Percentiles rank a stretch among this genome's conserved stretches.
Evolutionary conservation across 2,113 vertebrate genomes (phyloP).

Genomic region (Leptosomus discolor): DNA sequence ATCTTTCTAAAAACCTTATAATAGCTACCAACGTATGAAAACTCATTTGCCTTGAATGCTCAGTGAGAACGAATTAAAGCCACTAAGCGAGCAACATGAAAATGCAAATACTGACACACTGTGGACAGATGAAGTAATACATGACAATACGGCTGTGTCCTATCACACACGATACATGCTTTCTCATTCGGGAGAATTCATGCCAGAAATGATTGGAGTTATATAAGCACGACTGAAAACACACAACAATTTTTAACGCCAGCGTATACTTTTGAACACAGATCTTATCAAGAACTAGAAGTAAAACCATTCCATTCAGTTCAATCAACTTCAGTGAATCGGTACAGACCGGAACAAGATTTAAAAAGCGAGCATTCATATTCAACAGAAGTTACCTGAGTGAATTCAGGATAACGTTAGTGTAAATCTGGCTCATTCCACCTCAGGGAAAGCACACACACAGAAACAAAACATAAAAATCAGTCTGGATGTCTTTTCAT

Average conservation of each 20-base stretch:
- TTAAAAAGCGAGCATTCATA: not conserved
- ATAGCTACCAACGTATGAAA: not conserved
- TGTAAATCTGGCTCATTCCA: not conserved
- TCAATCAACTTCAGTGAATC: not conserved
- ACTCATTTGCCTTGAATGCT: not conserved
- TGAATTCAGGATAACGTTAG: not conserved
- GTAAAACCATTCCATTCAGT: not conserved
- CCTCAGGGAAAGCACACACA: not conserved
- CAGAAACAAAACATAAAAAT: not conserved
- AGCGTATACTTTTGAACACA: not conserved
- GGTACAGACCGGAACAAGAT: not conserved
- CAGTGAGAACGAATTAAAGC: not conserved
- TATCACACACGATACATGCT: accelerated
- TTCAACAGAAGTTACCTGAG: not conserved
- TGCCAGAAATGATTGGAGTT: not conserved
- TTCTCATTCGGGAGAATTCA: not conserved
- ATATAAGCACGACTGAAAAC: not conserved
- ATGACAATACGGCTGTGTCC: not conserved
- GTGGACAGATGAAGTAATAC: conserved; percentile 43
- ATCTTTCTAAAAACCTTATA: not conserved
- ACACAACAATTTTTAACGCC: not conserved
- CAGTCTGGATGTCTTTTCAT: not conserved
- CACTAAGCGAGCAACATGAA: not conserved
- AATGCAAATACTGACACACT: conserved; percentile 43
- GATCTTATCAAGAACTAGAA: not conserved